Percentiles rank a stretch among this genome's conserved stretches.
These are phyloP conservation scores for Diarsia dahlii DNA, from an alignment of 2,888 invertebrate species.

Conservation along the genomic window DNA sequence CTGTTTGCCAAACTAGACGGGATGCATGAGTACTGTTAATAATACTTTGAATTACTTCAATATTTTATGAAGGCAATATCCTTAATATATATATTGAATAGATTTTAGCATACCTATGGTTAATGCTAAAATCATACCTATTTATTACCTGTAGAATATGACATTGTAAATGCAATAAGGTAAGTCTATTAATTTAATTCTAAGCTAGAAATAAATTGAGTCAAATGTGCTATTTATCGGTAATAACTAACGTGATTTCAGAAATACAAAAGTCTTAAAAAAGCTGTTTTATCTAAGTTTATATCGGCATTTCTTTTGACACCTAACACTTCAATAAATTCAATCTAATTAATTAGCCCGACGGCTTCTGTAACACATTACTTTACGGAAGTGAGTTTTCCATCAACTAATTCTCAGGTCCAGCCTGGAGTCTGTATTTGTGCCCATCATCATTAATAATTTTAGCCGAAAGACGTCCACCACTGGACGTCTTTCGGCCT, in stretches of 20 bases:
- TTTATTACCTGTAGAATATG: not conserved
- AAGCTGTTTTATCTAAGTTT: too few species aligned
- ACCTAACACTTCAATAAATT: not conserved
- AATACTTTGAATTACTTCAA: not conserved
- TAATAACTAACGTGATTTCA: not conserved
- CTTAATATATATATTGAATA: too few species aligned
- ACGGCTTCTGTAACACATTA: constrained; percentile 4
- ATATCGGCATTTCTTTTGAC: not conserved
- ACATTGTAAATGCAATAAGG: not conserved
- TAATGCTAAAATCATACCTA: not conserved
- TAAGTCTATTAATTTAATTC: constrained; percentile 1
- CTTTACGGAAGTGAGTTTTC: not conserved
- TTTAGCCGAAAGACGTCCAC: too few species aligned
- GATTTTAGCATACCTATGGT: constrained; percentile 2
- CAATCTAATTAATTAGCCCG: not conserved
- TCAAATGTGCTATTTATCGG: not conserved
- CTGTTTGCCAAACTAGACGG: constrained; percentile 36
- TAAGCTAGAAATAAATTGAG: not conserved
- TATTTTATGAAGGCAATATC: constrained; percentile 25
- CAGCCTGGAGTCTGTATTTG: too few species aligned
- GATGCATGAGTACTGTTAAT: not conserved
- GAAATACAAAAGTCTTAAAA: not conserved
- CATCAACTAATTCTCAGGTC: too few species aligned
- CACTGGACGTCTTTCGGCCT: too few species aligned
- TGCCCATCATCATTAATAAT: too few species aligned